Percentiles rank a stretch among this genome's conserved stretches.
Evolutionary conservation across 2,797 vertebrate species (phyloP).

Genomic region (Poecilia gillii): DNA sequence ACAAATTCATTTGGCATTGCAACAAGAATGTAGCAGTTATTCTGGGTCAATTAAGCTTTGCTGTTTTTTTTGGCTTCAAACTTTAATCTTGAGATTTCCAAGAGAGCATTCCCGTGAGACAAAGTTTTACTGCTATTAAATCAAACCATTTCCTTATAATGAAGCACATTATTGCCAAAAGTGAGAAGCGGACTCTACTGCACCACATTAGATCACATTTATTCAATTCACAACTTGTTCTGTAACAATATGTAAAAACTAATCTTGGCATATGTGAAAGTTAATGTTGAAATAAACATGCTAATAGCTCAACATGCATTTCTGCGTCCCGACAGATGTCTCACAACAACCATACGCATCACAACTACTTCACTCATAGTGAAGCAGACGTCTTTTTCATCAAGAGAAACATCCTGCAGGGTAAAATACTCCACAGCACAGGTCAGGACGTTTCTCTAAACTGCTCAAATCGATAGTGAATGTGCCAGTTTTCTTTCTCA

Average conservation of each 20-base stretch:
- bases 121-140: background rate
- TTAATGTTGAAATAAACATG: background rate
- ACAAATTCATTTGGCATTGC: background rate
- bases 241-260: background rate
- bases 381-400: background rate
- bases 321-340: background rate
- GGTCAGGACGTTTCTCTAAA: too few species aligned
- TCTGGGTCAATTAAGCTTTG: conserved; percentile 1
- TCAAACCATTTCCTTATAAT: background rate
- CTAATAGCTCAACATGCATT: background rate
- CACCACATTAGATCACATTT: background rate
- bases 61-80: background rate
- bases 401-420: background rate
- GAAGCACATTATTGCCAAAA: background rate
- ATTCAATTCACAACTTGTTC: background rate
- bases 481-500: too few species aligned
- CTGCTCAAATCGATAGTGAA: too few species aligned
- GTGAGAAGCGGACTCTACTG: background rate
- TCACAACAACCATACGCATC: background rate
- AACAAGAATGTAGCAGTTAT: background rate
- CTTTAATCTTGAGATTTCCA: background rate
- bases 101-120: background rate
- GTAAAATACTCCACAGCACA: background rate
- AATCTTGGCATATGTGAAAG: background rate
- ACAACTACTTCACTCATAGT: background rate